These are phyloP conservation scores for Carassius gibelio DNA, from an alignment of 2,113 vertebrate species.

Conservation along the genomic window DNA sequence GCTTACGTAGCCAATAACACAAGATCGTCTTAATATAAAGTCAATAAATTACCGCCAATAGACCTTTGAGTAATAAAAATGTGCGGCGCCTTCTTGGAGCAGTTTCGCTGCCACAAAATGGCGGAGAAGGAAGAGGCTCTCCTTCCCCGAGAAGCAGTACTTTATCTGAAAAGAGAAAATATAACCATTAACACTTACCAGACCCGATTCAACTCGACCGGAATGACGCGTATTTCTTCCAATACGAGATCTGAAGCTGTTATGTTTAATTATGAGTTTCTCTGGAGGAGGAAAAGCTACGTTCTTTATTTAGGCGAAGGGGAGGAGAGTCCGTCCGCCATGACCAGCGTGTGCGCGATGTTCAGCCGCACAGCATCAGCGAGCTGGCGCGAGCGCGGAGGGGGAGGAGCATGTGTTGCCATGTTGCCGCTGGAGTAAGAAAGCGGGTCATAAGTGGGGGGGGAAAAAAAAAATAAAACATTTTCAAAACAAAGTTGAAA, in stretches of 20 bases:
- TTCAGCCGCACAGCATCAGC: conserved; percentile 52
- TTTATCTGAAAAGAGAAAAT: conserved; percentile 59
- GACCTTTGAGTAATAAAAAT: neutral
- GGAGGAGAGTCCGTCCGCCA: conserved; percentile 20
- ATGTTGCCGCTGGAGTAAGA: neutral
- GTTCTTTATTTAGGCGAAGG: conserved; percentile 1
- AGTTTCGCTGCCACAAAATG: conserved; percentile 81
- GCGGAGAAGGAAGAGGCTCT: conserved; percentile 81
- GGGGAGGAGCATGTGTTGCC: conserved; percentile 39
- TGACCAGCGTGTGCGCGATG: conserved; percentile 55
- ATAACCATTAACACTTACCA: conserved; percentile 65
- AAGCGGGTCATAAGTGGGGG: too few species aligned
- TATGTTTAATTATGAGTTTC: neutral
- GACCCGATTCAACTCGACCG: conserved; percentile 53
- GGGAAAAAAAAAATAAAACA: too few species aligned
- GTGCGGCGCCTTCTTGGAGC: conserved; percentile 63
- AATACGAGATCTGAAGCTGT: neutral
- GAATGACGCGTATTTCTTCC: conserved; percentile 22
- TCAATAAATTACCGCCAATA: neutral
- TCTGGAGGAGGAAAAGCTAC: neutral
- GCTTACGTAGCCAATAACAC: neutral
- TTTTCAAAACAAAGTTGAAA: too few species aligned
- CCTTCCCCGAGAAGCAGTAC: conserved; percentile 60
- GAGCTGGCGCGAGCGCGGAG: conserved; percentile 20
- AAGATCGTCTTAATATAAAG: neutral